phyloP scores from a whole-genome alignment of 2,113 vertebrate species.

The Parus major region DNA sequence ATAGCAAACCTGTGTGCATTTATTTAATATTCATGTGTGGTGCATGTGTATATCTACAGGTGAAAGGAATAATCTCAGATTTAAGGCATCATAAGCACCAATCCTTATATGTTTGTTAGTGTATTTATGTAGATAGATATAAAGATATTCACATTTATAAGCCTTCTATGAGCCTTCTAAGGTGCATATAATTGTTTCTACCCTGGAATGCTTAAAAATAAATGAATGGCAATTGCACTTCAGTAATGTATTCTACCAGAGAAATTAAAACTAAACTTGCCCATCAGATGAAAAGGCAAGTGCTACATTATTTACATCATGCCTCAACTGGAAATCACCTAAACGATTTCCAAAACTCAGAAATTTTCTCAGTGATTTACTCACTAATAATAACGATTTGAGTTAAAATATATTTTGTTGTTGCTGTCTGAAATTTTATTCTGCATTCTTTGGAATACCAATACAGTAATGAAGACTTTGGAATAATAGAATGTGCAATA shows the following conservation, averaged over 20 bases:
- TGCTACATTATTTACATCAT: neutral
- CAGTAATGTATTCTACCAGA: neutral
- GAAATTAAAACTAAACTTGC: neutral
- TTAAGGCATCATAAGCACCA: neutral
- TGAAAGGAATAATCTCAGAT: neutral
- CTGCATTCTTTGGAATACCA: neutral
- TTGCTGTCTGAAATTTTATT: slow-evolving; percentile 11
- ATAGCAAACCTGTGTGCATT: neutral
- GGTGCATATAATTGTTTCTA: neutral
- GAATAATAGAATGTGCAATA: slow-evolving; percentile 4
- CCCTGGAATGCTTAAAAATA: neutral
- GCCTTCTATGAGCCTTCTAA: neutral
- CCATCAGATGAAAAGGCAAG: neutral
- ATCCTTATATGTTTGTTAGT: neutral
- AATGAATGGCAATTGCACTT: neutral
- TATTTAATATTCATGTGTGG: neutral
- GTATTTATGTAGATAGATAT: neutral
- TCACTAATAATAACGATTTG: neutral
- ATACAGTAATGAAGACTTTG: neutral
- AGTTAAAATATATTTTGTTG: slow-evolving; percentile 2
- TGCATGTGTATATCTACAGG: neutral
- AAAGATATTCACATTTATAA: neutral
- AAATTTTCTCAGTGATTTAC: neutral
- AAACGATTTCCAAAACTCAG: neutral
- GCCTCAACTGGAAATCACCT: neutral